Evolutionary conservation across 2,888 invertebrate genomes (phyloP), one percentile per base, ranked within the genome.

Genomic region (Lasioglossum vierecki): DNA sequence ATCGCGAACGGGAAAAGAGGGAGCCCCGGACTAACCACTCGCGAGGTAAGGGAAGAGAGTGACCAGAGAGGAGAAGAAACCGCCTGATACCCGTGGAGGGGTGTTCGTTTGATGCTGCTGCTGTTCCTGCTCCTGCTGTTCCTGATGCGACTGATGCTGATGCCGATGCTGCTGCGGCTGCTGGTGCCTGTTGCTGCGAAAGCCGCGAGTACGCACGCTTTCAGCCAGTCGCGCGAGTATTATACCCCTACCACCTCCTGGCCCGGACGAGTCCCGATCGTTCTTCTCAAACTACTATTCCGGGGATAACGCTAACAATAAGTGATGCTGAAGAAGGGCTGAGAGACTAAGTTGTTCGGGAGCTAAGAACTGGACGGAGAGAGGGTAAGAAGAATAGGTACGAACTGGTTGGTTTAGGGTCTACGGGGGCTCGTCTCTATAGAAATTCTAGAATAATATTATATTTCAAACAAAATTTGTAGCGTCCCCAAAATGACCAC

Each of bases 191-290:
- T 89, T 88, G 88, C 88, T 90, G 88, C 87, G 90, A 87, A 82
- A 88, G 83, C 84, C 85, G 85, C 86, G 85, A 82, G 88, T 89
- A 87, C 88, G 90, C 89, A 78, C 89, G 90, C 89, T 85, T 82
- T 84, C 85, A 87, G 84, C 83, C 84, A 83, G 76, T 84, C 88
- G 86, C 86, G 88, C 84, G 86, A 79, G 86, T 83, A 86, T 86
- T 84, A 88, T 88, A 79, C 75, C 83, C 82, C 85, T 81, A 73
- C 83, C 76, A 74, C 53, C 63, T 41, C 76, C 83, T 30, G 81
- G 46, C 70, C 72, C 73, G 44, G 46, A 66, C 60, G 66, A 76
- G 79, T 63, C 39, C 80, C 79, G 78, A 82, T 53, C 53, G 22
- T 22, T 75, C 81, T 84, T 83, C 80, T 57, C 63, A 80, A 83